Evolutionary conservation across 2,797 vertebrate species (phyloP), one percentile per base, ranked within the genome.

Genomic region (Anolis apletophallus): DNA sequence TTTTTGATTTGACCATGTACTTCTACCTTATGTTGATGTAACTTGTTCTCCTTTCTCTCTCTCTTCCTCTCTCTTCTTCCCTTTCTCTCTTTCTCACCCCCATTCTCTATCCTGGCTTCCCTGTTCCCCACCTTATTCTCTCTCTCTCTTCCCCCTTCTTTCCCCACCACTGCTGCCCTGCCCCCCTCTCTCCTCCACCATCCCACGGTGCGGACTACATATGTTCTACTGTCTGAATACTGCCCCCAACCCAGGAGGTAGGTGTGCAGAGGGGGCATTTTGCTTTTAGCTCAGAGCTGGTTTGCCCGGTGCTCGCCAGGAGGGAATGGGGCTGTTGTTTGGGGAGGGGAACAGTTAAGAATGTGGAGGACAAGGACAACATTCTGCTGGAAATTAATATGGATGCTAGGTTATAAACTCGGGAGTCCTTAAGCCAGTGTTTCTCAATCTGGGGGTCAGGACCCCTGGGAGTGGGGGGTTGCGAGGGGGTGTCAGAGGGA

Each of bases 231-330:
- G 95, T 88, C 87, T 87, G 84, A 88, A 88, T 87, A 59, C 94
- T 95, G 94, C 93, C 94, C 93, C 90, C 89, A 80, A 93, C 91
- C 94, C 94, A 96, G 95, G 95, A 96, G 95, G 95, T 96, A 96
- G 95, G 95, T 96, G 91, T 55, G 82, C 64, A 34, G 57, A 83
- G 72, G 85, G 83, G 88, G 80, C 85, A 74, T n/a, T 86, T 72
- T 34, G 72, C 73, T 76, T 85, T 77, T 54, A 77, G 73, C 17
- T 40, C 55, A 79, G n/a, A 67, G 55, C 40, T 79, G 32, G 40
- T 71, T 29, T 79, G 64, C 50, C 72, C 71, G 74, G 36, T 34
- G 72, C 74, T 57, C 52, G 52, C 21, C 50, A 54, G 55, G 64
- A 16, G 50, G 77, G 76, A 57, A 72, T 32, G 1, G 73, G 21